Evolutionary conservation across 2,888 invertebrate genomes (phyloP).

Genomic region (Selenia dentaria): DNA sequence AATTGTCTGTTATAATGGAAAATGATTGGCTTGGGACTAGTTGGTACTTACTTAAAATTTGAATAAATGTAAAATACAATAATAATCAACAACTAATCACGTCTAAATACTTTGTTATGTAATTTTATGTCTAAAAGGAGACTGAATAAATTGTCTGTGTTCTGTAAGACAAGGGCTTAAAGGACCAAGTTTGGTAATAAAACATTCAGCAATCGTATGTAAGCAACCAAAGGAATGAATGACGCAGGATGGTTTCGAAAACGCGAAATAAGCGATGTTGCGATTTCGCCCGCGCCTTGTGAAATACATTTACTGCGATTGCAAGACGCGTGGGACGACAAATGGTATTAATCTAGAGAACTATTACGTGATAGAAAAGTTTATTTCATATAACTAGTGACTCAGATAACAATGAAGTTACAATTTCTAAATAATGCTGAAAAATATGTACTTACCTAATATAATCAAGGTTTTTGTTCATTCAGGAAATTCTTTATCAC

Average conservation of each 20-base stretch:
- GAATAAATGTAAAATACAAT: too few relatives aligned
- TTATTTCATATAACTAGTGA: constrained; percentile 12
- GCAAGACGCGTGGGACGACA: constrained; percentile 78
- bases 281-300: constrained; percentile 70
- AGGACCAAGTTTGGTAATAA: constrained; percentile 32
- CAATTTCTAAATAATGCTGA: not conserved
- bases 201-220: constrained; percentile 37
- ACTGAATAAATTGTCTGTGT: not conserved
- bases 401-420: not conserved
- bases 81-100: too few relatives aligned
- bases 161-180: constrained; percentile 44
- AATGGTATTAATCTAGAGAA: constrained; percentile 72
- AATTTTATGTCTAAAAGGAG: too few relatives aligned
- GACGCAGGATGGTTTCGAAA: constrained; percentile 82
- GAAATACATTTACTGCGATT: constrained; percentile 75
- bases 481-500: too few relatives aligned
- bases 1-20: too few relatives aligned
- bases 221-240: constrained; percentile 68
- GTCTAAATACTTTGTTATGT: too few relatives aligned
- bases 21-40: too few relatives aligned
- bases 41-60: too few relatives aligned
- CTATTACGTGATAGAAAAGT: constrained; percentile 43
- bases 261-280: constrained; percentile 81
- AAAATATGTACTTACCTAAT: too few relatives aligned
- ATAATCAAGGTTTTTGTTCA: too few relatives aligned